A percentile compares a stretch with the other conserved stretches of the same genome.
These are phyloP conservation scores for Pipra filicauda DNA, from an alignment of 2,113 vertebrate genomes.

Conservation along the genomic window DNA sequence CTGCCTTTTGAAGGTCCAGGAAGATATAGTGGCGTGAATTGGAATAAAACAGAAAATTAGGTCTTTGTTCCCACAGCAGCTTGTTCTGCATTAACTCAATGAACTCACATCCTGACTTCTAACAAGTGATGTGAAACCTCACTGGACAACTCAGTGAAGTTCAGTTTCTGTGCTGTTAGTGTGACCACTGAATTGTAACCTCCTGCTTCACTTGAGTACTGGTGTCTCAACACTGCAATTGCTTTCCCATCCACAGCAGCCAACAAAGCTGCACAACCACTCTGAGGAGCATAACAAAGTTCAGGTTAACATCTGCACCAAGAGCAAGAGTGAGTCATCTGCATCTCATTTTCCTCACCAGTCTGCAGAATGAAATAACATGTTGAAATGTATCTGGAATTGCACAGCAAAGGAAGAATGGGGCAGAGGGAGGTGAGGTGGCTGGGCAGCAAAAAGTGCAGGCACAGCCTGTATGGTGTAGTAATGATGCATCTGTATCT, in stretches of 20 bases:
- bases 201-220: neutral
- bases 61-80: neutral
- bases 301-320: constrained; percentile 45
- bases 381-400: neutral
- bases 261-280: constrained; percentile 60
- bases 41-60: neutral
- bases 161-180: neutral
- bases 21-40: rapidly evolving
- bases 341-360: neutral
- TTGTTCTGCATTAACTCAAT: neutral
- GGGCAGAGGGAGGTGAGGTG: neutral
- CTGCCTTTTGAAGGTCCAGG: neutral
- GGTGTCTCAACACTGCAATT: neutral
- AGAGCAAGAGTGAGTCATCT: constrained; percentile 53
- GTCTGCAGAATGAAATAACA: neutral
- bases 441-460: neutral
- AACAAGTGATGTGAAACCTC: neutral
- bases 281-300: constrained; percentile 69
- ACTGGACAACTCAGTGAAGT: neutral
- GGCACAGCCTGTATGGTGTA: neutral
- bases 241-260: constrained; percentile 63
- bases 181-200: neutral
- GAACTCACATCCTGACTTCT: neutral
- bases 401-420: neutral
- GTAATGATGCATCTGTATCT: neutral